Percentiles rank a stretch among this genome's conserved stretches.
Evolutionary conservation across 2,888 invertebrate species (phyloP).

Genomic region (Mylabris sibirica): DNA sequence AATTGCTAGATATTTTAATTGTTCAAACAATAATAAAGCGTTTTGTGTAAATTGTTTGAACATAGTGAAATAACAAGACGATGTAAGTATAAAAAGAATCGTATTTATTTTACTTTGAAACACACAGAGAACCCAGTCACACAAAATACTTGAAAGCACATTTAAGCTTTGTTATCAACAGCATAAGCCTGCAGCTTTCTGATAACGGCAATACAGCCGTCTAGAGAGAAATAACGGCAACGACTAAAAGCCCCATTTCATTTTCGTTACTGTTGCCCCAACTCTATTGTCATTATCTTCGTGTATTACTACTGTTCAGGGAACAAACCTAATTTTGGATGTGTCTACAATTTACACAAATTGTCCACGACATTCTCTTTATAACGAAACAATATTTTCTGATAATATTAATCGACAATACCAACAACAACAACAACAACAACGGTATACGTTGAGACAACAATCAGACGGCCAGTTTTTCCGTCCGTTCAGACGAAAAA

Average conservation of each 20-base stretch:
- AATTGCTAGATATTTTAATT: background rate
- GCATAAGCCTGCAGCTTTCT: slow-evolving; percentile 49
- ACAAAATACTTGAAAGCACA: slow-evolving; percentile 49
- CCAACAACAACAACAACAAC: background rate
- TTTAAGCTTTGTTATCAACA: slow-evolving; percentile 49
- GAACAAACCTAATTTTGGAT: slow-evolving; percentile 36
- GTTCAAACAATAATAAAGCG: background rate
- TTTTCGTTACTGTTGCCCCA: slow-evolving; percentile 38
- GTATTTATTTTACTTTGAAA: slow-evolving; percentile 5
- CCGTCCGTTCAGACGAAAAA: background rate
- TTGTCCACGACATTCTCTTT: slow-evolving; percentile 18
- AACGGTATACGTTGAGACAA: background rate
- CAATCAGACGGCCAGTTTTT: slow-evolving; percentile 5
- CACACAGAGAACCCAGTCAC: background rate
- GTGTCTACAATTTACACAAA: slow-evolving; percentile 31
- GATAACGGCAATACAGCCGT: slow-evolving; percentile 49
- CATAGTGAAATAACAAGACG: background rate
- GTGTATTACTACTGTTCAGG: slow-evolving; percentile 35
- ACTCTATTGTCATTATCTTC: slow-evolving; percentile 41
- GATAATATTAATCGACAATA: background rate
- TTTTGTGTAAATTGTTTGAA: background rate
- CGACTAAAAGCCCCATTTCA: slow-evolving; percentile 40
- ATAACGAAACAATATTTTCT: slow-evolving; percentile 22
- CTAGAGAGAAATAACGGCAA: slow-evolving; percentile 50
- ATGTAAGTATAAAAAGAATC: background rate